Percentiles rank a stretch among this genome's conserved stretches.
Evolutionary conservation across 2,113 vertebrate species (phyloP).

Genomic region (Dasypus novemcinctus): DNA sequence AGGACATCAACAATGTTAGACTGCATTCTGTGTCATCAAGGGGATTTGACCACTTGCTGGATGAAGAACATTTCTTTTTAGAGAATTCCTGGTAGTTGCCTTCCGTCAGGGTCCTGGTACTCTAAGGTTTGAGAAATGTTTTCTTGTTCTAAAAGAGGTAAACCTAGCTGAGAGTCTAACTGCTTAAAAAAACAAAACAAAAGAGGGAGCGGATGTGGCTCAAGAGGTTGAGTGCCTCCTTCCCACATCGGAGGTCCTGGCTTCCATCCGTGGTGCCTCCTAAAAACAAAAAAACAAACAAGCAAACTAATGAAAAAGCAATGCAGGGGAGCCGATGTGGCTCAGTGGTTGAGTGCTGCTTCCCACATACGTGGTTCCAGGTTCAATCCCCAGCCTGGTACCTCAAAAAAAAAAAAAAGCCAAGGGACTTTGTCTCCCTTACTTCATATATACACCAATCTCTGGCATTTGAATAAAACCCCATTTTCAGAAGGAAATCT

Average conservation of each 20-base stretch:
- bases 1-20: accelerated
- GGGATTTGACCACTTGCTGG: not conserved
- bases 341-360: no score
- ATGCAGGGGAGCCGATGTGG: no score
- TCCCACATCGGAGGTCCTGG: no score
- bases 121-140: not conserved
- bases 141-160: not conserved
- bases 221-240: no score
- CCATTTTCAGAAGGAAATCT: not conserved
- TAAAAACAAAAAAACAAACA: no score
- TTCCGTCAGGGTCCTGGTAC: not conserved
- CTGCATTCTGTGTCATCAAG: not conserved
- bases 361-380: no score
- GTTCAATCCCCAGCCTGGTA: no score
- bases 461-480: slow-evolving; percentile 14
- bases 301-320: no score
- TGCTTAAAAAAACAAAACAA: no score
- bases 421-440: not conserved
- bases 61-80: not conserved
- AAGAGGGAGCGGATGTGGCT: no score
- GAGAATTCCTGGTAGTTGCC: not conserved
- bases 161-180: not conserved
- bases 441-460: not conserved
- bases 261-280: no score
- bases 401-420: not conserved